Evolutionary conservation across 2,113 vertebrate genomes (phyloP).

Genomic region (Gobio gobio): DNA sequence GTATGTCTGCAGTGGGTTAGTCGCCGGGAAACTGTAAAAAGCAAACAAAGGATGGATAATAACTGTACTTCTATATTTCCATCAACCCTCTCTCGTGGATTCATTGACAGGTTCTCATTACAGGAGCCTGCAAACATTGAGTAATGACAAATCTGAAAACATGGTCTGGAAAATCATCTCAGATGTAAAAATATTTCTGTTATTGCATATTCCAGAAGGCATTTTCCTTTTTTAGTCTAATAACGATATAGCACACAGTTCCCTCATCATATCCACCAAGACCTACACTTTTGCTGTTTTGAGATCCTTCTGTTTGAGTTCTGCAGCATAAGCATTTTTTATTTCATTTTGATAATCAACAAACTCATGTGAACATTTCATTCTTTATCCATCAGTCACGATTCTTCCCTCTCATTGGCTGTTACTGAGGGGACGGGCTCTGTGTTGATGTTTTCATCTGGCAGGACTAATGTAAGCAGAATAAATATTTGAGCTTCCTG

Average conservation of each 20-base stretch:
- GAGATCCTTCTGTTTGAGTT: background rate
- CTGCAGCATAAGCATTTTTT: background rate
- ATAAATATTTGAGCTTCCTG: slow-evolving; percentile 71
- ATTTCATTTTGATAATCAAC: background rate
- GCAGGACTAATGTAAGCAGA: slow-evolving; percentile 70
- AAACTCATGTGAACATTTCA: background rate
- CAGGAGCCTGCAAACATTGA: background rate
- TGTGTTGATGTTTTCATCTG: slow-evolving; percentile 68
- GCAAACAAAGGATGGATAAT: background rate
- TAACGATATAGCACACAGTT: too few relatives aligned
- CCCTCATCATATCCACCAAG: background rate
- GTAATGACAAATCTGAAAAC: background rate
- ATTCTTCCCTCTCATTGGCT: slow-evolving; percentile 56
- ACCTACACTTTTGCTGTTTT: background rate
- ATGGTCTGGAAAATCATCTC: background rate
- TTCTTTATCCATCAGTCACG: background rate
- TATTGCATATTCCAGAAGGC: too few relatives aligned
- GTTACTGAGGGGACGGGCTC: slow-evolving; percentile 46
- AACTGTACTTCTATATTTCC: background rate
- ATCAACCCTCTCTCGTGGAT: background rate
- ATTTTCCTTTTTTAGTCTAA: too few relatives aligned
- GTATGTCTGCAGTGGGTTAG: background rate
- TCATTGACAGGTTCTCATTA: background rate
- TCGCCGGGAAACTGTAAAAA: background rate
- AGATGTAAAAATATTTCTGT: too few relatives aligned